Evolutionary conservation across 2,113 vertebrate species (phyloP), one percentile per base, ranked within the genome.

Genomic region (Bambusicola thoracicus): DNA sequence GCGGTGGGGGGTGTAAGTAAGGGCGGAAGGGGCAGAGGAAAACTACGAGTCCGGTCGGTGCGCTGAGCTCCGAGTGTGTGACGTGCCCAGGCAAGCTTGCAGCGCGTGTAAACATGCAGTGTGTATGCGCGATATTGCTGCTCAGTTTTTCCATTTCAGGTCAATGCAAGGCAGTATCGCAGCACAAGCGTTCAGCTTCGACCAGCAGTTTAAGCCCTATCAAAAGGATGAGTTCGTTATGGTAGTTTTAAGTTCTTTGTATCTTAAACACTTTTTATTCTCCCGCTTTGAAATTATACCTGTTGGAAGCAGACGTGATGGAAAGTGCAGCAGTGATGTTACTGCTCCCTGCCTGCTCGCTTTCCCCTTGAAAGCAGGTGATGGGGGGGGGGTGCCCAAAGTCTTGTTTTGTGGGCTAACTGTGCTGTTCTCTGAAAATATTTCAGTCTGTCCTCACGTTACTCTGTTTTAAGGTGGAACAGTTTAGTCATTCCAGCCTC

Each of bases 161-260:
- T 98, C 97, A 68, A 98, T 98, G 98, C 96, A 97, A 85, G 98
- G 97, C 75, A 96, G 98, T 88, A 95, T 98, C 51, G 24, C 88
- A 41, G 97, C 95, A 8, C 98, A 98, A 74, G 97, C 97, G 0
- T 98, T 98, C 92, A 80, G 96, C 70, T 98, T 98, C 89, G 98
- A 98, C 92, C 92, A 98, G 95, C 94, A 84, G 53, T 98, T 98
- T 78, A 97, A 97, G 85, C 68, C 95, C 66, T 97, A 98, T 55
- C 96, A 97, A 76, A 98, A 96, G 92, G 97, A 98, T 80, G 97
- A 98, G 22, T 98, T 98, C 91, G 44, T 98, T 44, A 91, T 48
- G 98, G 98, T 98, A 95, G 76, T 95, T 97, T 70, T 63, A 51
- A 81, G 29, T 66, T 14, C 32, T 68, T 85, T 53, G 15, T 49